Base-by-base conservation (phyloP, 2,888 invertebrate genomes). In the Adineta ricciae region DNA sequence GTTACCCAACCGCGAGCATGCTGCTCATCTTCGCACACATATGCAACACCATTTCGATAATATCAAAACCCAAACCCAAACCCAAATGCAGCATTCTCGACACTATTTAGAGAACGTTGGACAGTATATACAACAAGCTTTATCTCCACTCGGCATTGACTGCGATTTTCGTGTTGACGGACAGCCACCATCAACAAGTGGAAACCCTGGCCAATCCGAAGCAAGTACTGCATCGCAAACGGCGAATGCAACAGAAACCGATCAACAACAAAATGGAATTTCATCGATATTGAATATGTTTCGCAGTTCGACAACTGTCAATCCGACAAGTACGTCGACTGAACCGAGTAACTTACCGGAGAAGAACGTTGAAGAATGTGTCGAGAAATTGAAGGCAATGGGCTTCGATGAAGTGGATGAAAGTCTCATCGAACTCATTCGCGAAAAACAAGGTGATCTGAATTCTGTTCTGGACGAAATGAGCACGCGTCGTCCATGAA, bases 391-490 rank as follows among this genome's bases (percentile, higher is more conserved):
- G 78, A 78, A 78, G 24, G 78, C 78, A 21, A 78, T 78, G 78
- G 78, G 78, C 7, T 78, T 78, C n/a, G n/a, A 24, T 41, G 78
- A 78, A 41, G 11, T 8, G 11, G 8, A 78, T 78, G 78, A 19
- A n/a, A 24, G 0, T n/a, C 41, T 78, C n/a, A 3, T n/a, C 0
- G 41, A 41, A n/a, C 41, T 78, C 14, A 41, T 78, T 36, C 78
- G 78, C 16, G 24, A 38, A 41, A 78, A 78, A 41, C 38, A 78
- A 36, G 78, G 78, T 41, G 50, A 72, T 38, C 46, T 46, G 41
- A 27, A 78, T 83, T 41, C 32, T 21, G 27, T 85, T 32, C 52
- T 78, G 1, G 83, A 83, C 52, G 84, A 49, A n/a, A 84, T 84
- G 19, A 84, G 16, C 21, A 5, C 83, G 32, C 4, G n/a, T 14